Evolutionary conservation across 2,888 invertebrate species (phyloP).

Genomic region (Sarcophaga subvicina): DNA sequence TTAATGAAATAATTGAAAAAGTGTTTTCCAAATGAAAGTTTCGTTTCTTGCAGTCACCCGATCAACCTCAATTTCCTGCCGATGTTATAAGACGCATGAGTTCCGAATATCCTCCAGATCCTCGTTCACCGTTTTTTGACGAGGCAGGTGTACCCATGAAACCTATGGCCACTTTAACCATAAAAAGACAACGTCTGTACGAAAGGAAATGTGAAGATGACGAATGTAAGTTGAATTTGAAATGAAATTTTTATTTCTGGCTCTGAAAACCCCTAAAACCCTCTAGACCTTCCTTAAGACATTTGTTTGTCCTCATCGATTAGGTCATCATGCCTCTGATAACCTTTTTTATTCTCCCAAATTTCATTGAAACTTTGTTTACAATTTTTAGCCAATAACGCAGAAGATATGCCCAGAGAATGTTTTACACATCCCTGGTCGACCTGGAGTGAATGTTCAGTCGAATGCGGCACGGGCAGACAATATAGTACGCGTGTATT

Average conservation of each 20-base stretch:
- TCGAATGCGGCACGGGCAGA: constrained; percentile 82
- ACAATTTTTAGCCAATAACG: constrained; percentile 72
- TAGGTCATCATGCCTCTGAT: too few relatives aligned
- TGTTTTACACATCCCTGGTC: constrained; percentile 82
- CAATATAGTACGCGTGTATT: constrained; percentile 78
- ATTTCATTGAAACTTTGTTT: too few relatives aligned
- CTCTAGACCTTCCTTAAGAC: too few relatives aligned
- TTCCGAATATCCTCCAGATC: constrained; percentile 92
- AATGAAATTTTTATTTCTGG: too few relatives aligned
- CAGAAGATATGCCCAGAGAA: constrained; percentile 79
- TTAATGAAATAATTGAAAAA: too few relatives aligned
- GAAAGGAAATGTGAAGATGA: constrained; percentile 88
- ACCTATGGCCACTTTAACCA: constrained; percentile 92
- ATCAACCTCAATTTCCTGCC: constrained; percentile 92
- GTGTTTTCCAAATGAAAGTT: too few relatives aligned
- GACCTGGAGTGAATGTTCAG: constrained; percentile 83
- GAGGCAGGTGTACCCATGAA: constrained; percentile 89
- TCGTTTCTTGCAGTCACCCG: constrained; percentile 85
- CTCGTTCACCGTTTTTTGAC: constrained; percentile 95
- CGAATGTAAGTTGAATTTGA: constrained; percentile 74
- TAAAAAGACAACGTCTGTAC: constrained; percentile 90
- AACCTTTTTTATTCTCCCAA: too few relatives aligned
- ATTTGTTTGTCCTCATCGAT: too few relatives aligned
- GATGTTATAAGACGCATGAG: constrained; percentile 93
- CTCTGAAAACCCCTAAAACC: too few relatives aligned